Conservation (phyloP, 2,797 vertebrate genomes). For the Podarcis siculus region DNA sequence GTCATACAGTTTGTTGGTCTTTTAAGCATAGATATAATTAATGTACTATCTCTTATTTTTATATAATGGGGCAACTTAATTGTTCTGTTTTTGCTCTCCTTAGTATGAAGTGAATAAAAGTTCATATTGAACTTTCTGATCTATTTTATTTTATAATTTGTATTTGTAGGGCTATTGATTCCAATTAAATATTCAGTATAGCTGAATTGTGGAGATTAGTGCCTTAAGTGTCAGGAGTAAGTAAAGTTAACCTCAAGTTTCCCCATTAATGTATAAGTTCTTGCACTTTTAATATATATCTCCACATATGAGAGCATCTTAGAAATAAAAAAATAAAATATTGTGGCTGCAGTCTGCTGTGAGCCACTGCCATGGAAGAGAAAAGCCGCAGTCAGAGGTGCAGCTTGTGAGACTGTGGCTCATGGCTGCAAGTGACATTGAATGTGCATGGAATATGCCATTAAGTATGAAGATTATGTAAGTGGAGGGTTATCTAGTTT, state of each 20-base stretch:
- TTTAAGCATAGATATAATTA: background rate
- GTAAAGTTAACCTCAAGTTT: conserved; percentile 2
- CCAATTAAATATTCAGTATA: background rate
- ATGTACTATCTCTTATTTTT: background rate
- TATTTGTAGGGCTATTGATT: background rate
- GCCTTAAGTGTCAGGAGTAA: background rate
- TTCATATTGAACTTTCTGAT: background rate
- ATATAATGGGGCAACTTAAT: background rate
- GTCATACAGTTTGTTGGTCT: background rate
- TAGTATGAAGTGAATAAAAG: background rate
- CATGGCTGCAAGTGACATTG: background rate
- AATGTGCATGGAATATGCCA: background rate
- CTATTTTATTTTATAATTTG: conserved; percentile 12
- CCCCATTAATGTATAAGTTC: background rate
- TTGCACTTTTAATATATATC: background rate
- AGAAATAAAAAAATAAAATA: conserved; percentile 38
- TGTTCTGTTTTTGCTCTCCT: background rate
- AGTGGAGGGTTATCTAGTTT: background rate
- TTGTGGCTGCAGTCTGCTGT: background rate
- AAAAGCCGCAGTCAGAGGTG: background rate
- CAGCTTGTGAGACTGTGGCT: background rate
- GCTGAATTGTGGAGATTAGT: background rate
- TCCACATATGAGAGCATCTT: background rate
- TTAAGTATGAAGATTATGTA: background rate
- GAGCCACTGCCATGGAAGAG: background rate